Evolutionary conservation across 1,140 invertebrate genomes (phyloP).

Genomic region (Polyergus mexicanus): DNA sequence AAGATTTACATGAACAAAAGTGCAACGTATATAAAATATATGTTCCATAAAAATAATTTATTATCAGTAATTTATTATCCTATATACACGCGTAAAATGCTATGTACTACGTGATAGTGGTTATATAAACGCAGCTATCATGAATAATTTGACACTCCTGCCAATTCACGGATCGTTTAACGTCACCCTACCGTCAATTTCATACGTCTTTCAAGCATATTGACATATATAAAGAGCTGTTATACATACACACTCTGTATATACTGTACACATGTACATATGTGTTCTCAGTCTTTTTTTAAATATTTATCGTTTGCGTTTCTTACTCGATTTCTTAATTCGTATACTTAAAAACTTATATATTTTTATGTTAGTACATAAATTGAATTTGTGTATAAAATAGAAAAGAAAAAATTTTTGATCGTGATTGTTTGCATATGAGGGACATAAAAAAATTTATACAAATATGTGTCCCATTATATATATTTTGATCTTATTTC

Average conservation of each 20-base stretch:
- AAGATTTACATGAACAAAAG: conserved; percentile 16
- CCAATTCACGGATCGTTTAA: conserved; percentile 19
- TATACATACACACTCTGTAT: not conserved
- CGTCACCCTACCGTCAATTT: conserved; percentile 2
- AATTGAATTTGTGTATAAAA: no score
- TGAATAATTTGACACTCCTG: conserved; percentile 9
- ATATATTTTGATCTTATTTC: no score
- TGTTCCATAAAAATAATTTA: not conserved
- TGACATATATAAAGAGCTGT: conserved; percentile 1
- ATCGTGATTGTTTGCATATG: no score
- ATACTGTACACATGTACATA: not conserved
- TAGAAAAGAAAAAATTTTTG: no score
- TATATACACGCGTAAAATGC: not conserved
- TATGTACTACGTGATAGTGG: not conserved
- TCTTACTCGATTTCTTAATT: no score
- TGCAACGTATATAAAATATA: not conserved
- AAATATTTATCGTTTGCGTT: not conserved
- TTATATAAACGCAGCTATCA: not conserved
- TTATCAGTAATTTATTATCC: not conserved
- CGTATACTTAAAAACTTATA: no score
- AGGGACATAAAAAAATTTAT: no score
- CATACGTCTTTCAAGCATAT: not conserved
- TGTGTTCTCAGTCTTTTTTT: not conserved
- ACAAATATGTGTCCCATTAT: no score
- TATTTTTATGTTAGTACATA: no score